Percentiles rank a stretch among this genome's conserved stretches.
These are phyloP conservation scores for Dipus sagitta DNA, from an alignment of 2,797 vertebrate species.

Conservation along the genomic window DNA sequence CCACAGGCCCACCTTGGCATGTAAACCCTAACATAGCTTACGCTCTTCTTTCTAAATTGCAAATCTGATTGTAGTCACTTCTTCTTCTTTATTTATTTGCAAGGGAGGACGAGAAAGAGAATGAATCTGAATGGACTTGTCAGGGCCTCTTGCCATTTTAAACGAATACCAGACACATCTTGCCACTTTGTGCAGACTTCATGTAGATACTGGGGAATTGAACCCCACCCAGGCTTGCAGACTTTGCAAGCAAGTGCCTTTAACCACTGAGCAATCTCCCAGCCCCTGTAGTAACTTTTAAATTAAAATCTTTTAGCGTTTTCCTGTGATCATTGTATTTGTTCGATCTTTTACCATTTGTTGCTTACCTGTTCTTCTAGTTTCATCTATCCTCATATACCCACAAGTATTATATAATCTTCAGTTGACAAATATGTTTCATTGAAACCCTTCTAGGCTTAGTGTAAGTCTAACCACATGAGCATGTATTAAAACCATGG, in stretches of 20 bases:
- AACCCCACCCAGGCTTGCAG: no score
- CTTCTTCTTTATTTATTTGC: not conserved
- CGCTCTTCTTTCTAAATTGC: not conserved
- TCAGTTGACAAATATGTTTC: not conserved
- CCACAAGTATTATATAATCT: not conserved
- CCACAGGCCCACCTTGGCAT: not conserved
- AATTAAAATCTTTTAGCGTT: slow-evolving; percentile 11
- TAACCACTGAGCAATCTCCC: no score
- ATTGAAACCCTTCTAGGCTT: not conserved
- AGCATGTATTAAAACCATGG: not conserved
- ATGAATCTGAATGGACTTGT: no score
- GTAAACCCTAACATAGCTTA: not conserved
- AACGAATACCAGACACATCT: no score
- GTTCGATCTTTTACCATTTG: not conserved
- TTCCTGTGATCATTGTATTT: not conserved
- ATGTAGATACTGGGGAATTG: no score
- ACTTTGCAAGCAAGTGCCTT: no score
- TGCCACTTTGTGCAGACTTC: no score
- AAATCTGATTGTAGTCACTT: slow-evolving; percentile 19
- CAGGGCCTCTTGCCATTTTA: no score
- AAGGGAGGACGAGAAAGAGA: no score
- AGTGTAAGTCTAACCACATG: not conserved
- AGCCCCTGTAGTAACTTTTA: not conserved
- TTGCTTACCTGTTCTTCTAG: not conserved
- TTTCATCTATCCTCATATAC: not conserved